Conservation (phyloP, 2,113 vertebrate species). For the Crotalus viridis region DNA sequence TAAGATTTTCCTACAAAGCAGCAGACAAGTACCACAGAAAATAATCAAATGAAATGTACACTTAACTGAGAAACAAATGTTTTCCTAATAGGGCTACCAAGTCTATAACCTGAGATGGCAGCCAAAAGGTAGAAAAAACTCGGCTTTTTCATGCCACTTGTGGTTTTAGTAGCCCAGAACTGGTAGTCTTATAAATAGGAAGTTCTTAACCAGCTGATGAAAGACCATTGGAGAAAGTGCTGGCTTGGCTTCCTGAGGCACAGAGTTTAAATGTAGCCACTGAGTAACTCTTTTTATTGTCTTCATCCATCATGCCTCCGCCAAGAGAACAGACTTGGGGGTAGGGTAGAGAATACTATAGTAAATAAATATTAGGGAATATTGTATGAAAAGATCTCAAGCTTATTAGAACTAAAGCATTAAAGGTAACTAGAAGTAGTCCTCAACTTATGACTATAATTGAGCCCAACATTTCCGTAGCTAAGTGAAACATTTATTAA, state of each 20-base stretch:
- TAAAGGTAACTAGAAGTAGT: neutral
- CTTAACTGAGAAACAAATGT: neutral
- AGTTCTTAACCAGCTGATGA: neutral
- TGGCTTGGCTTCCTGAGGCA: neutral
- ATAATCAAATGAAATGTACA: neutral
- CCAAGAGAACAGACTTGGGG: neutral
- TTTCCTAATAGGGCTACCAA: neutral
- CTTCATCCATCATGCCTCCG: neutral
- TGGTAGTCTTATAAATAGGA: neutral
- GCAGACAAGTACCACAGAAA: neutral
- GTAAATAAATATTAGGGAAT: neutral
- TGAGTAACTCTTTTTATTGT: neutral
- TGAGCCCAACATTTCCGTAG: neutral
- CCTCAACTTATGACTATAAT: neutral
- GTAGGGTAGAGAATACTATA: neutral
- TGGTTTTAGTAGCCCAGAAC: neutral
- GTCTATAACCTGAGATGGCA: neutral
- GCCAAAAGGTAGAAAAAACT: neutral
- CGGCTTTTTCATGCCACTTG: neutral
- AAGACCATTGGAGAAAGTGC: neutral
- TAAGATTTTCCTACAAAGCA: neutral
- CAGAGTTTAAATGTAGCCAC: neutral
- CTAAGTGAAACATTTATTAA: neutral
- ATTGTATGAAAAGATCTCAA: neutral
- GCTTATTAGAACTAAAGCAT: neutral